Evolutionary conservation across 1,140 invertebrate species (phyloP), one percentile per base, ranked within the genome.

Genomic region (Argopecten irradians): DNA sequence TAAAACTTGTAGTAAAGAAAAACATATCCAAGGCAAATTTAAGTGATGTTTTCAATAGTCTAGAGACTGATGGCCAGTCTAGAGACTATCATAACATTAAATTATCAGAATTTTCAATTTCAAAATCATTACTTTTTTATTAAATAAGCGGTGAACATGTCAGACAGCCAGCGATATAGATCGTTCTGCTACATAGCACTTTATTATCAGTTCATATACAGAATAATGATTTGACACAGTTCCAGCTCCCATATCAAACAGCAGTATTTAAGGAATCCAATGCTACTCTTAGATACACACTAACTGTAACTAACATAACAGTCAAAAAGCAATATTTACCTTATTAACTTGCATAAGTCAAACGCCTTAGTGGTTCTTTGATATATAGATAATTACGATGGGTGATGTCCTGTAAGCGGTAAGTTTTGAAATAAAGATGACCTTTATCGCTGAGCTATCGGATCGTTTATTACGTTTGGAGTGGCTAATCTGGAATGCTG

Each of bases 321-420:
- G 55, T 71, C 55, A 71, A 71, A 71, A 71, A 71, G 55, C 55
- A 71, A 71, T 71, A 71, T 71, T 71, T 71, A n/a, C 1, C 55
- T 71, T 71, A 71, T 71, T 71, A 71, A 71, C 55, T 71, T 71
- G 55, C 55, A 71, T 71, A 71, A 71, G 55, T 71, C 55, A 71
- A 71, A 71, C 55, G 28, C 55, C n/a, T 71, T 71, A 71, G 1
- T 28, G 16, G 5, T 71, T n/a, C 55, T 71, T 71, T 71, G 55
- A 71, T 71, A 71, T 28, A 71, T 11, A 71, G 55, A 71, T 71
- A 71, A 71, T 71, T 71, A 71, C n/a, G 55, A 71, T 71, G 7
- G n/a, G 55, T 71, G 55, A 28, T 71, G 55, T 71, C 55, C 55
- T 71, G 55, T 71, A 71, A 71, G 16, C 55, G 55, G 55, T 71